Base-by-base conservation (phyloP, 2,888 invertebrate species). In the Chaitophorus viminalis region DNA sequence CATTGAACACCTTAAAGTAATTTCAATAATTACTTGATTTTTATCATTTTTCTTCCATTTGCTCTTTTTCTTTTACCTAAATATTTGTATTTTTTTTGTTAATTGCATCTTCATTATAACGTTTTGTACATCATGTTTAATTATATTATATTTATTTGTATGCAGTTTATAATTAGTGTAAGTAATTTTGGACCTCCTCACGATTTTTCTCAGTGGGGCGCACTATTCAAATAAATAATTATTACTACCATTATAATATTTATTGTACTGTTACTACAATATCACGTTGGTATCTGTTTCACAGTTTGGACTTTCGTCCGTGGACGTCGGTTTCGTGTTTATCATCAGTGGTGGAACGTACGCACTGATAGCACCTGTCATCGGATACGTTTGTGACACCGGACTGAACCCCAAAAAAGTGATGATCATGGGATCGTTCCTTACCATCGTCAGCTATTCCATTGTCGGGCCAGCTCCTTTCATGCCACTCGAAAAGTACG, bases 301-400 rank as follows among this genome's bases (percentile, higher is more conserved):
- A 60, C 90, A 92, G 92, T 92, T 92, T 90, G 89, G 90, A n/a
- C 90, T 92, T 29, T 89, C 90, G 5, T 91, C 92, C 14, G 90
- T 92, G 5, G 82, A 90, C 39, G 90, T 91, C 79, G 92, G 92
- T 3, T 89, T 91, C 11, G 91, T 93, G 90, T 93, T 93, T 89
- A 90, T 93, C 33, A 91, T 92, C 31, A 92, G 91, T 88, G 92
- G 92, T 31, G 91, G 91, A 1, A 91, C 91, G n/a, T 93, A 93
- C 89, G 92, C 92, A 3, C 39, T 92, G 21, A 91, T 91, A 18
- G 92, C 92, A 29, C 93, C 93, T 0, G 89, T 92, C 21, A 91
- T 92, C 90, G 93, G 93, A 3, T 90, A 91, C 88, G 89, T 93
- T 0, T 92, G 92, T 89, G 93, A 93, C 89, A 90, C 90, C 78